These are phyloP conservation scores for Podarcis cretensis DNA, from an alignment of 2,113 vertebrate genomes.

Conservation along the genomic window DNA sequence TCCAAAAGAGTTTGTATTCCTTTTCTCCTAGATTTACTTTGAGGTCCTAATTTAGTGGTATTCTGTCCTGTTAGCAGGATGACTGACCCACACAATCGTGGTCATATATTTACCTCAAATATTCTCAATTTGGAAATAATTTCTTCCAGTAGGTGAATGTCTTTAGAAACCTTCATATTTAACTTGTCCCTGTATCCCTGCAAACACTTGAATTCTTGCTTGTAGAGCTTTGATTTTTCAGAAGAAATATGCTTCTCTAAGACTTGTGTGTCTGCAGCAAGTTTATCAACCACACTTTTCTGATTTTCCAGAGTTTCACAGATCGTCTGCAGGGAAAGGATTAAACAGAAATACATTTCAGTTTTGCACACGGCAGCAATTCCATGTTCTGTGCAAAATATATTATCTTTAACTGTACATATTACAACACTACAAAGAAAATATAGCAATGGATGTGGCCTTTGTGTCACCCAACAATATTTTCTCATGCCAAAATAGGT, in stretches of 20 bases:
- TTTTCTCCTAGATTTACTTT: neutral
- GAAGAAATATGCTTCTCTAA: constrained; percentile 67
- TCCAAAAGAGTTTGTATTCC: neutral
- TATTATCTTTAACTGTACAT: neutral
- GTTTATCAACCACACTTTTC: constrained; percentile 69
- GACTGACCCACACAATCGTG: neutral
- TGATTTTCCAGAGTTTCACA: constrained; percentile 84
- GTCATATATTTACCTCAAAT: constrained; percentile 83
- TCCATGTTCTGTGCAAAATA: neutral
- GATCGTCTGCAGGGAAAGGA: constrained; percentile 68
- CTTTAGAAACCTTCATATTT: constrained; percentile 79
- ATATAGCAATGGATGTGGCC: neutral
- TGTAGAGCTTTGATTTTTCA: constrained; percentile 57
- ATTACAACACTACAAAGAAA: neutral
- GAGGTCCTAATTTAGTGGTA: neutral
- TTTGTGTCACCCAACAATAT: too few relatives aligned
- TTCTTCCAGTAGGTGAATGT: constrained; percentile 85
- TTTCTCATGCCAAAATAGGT: neutral
- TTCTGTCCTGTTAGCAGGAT: neutral
- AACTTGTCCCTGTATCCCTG: constrained; percentile 85
- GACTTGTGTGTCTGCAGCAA: constrained; percentile 78
- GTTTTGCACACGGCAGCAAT: neutral
- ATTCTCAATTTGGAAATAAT: constrained; percentile 84
- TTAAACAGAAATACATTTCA: neutral
- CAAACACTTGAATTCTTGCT: constrained; percentile 74